Conservation (phyloP, 2,888 invertebrate genomes). For the Mycalesis mineus region DNA sequence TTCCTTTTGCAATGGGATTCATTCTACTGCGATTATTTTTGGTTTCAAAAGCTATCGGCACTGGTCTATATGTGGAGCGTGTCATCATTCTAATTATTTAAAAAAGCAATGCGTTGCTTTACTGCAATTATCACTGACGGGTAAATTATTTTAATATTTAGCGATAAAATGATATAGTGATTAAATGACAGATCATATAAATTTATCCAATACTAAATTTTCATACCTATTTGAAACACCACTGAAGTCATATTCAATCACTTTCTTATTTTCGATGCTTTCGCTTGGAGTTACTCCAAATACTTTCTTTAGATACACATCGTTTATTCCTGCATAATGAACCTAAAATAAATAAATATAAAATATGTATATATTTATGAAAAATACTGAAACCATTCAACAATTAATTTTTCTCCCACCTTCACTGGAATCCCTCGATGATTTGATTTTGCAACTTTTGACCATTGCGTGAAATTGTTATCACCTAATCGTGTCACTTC, state of each 20-base stretch:
- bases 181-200: too few relatives aligned
- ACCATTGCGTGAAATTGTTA: constrained; percentile 45
- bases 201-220: too few relatives aligned
- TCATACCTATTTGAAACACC: constrained; percentile 46
- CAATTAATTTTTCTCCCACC: constrained; percentile 26
- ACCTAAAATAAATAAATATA: constrained; percentile 36
- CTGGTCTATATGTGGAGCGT: too few relatives aligned
- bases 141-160: too few relatives aligned
- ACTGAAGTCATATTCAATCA: constrained; percentile 51
- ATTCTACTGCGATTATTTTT: too few relatives aligned
- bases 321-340: constrained; percentile 44
- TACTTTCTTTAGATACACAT: constrained; percentile 38
- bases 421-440: constrained; percentile 40
- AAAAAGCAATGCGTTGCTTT: too few relatives aligned
- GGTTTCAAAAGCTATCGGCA: too few relatives aligned
- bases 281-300: constrained; percentile 29
- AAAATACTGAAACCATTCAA: too few relatives aligned
- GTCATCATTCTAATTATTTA: too few relatives aligned
- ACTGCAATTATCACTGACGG: too few relatives aligned
- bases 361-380: neutral
- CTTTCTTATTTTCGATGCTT: constrained; percentile 3
- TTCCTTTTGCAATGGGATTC: too few relatives aligned
- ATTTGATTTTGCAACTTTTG: constrained; percentile 32
- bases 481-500: constrained; percentile 38
- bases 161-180: too few relatives aligned